Conservation (phyloP, 2,888 invertebrate species). For the Drosophila maculinotata region DNA sequence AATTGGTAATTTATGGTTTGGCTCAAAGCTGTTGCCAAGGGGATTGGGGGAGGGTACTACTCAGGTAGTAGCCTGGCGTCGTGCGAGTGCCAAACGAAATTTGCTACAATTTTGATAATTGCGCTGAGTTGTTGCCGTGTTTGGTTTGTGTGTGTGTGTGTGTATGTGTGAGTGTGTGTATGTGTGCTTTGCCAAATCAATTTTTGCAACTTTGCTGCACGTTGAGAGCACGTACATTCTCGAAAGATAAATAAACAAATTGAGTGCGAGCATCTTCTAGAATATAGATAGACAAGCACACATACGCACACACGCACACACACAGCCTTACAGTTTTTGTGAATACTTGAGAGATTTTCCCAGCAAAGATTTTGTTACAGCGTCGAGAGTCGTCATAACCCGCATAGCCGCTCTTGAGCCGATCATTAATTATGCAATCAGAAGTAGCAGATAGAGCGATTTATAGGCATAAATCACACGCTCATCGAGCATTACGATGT, state of each 20-base stretch:
- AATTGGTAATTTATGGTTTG: constrained; percentile 76
- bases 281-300: constrained; percentile 20
- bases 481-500: constrained; percentile 66
- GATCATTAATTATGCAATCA: constrained; percentile 78
- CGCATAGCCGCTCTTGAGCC: constrained; percentile 44
- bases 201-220: constrained; percentile 75
- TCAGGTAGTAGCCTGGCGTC: constrained; percentile 35
- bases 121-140: constrained; percentile 66
- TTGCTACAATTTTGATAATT: constrained; percentile 67
- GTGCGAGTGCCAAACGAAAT: constrained; percentile 26
- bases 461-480: constrained; percentile 77
- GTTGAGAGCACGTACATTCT: constrained; percentile 39
- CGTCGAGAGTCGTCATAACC: constrained; percentile 19
- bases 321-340: neutral
- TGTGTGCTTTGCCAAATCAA: constrained; percentile 55
- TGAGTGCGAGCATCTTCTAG: constrained; percentile 31
- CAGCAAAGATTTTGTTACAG: constrained; percentile 57
- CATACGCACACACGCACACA: constrained; percentile 6
- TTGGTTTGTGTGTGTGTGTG: too few species aligned
- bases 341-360: constrained; percentile 57
- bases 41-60: neutral
- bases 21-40: constrained; percentile 7
- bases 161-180: too few species aligned
- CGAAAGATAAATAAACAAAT: constrained; percentile 63
- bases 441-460: constrained; percentile 77